Evolutionary conservation across 2,888 invertebrate species (phyloP), one percentile per base, ranked within the genome.

Genomic region (Catocala nupta): DNA sequence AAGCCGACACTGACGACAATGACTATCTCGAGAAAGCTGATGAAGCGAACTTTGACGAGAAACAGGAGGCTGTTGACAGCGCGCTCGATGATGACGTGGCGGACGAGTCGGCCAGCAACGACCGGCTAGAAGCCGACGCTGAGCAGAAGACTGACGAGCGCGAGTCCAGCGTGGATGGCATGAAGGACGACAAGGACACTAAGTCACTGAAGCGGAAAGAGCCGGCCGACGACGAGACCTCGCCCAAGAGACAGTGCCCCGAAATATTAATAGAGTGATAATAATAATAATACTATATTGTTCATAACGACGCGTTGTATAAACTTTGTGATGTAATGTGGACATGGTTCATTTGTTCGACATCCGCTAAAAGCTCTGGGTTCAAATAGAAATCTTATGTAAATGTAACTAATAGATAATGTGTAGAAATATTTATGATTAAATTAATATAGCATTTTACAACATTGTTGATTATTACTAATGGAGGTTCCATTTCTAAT

Each of bases 161-260:
- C 34, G 78, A 84, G 73, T 78, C 83, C 36, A 78, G 81, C 52
- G 84, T 84, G 55, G 85, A 87, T 39, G 83, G 84, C 52, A 77
- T 82, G 68, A 73, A 76, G 16, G 75, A 83, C 25, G 83, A 83
- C 10, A 71, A 82, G 65, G 78, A 94, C 78, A 63, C 78, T 57
- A 92, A 86, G 79, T 73, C 84, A 36, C 80, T 89, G 67, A 93
- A 91, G 54, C 71, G 89, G 81, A 93, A 86, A 87, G 93, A 93
- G 68, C 87, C 90, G 5, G 79, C 75, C 8, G 88, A 86, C 12
- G 89, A 89, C 34, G 89, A 89, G 65, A 87, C 86, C 0, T 85
- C 90, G n/a, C 87, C 91, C 39, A 94, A 94, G 83, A 90, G 93
- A 91, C 93, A 87, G 84, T 92, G 93, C 80, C 89, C 90, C 36